Conservation (phyloP, 2,797 vertebrate species). For the Alauda arvensis region DNA sequence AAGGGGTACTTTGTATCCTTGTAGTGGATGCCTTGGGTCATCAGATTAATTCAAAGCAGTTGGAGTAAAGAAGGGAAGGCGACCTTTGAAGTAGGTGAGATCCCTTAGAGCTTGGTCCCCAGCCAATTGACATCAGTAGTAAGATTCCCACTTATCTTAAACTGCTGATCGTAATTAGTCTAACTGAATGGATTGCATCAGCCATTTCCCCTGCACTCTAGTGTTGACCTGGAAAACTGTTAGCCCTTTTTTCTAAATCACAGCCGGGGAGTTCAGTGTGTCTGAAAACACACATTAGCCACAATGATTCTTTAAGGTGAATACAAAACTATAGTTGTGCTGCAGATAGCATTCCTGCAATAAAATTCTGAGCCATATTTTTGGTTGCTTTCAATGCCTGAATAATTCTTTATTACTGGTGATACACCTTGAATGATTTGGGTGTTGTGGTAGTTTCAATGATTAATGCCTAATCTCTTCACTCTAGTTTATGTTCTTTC, state of each 20-base stretch:
- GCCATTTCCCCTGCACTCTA: background rate
- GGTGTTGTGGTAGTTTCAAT: background rate
- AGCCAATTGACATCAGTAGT: background rate
- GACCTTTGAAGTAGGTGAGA: background rate
- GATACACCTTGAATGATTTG: background rate
- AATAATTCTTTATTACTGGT: background rate
- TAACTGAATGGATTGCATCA: background rate
- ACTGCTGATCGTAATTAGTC: background rate
- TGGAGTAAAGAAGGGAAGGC: background rate
- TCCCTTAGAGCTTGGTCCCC: background rate
- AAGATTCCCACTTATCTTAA: conserved; percentile 4
- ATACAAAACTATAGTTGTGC: background rate
- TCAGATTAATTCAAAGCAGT: background rate
- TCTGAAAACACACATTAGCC: background rate
- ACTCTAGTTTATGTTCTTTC: background rate
- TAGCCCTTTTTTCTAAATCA: background rate
- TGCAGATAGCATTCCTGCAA: background rate
- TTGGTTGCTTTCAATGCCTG: background rate
- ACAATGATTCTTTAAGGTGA: background rate
- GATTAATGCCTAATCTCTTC: conserved; percentile 9
- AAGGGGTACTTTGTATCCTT: background rate
- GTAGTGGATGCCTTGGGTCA: conserved; percentile 2
- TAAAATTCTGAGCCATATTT: background rate
- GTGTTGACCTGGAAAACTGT: background rate
- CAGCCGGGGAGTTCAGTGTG: background rate